A percentile compares a stretch with the other conserved stretches of the same genome.
phyloP scores from a whole-genome alignment of 2,888 invertebrate species.

The Homarus gammarus region DNA sequence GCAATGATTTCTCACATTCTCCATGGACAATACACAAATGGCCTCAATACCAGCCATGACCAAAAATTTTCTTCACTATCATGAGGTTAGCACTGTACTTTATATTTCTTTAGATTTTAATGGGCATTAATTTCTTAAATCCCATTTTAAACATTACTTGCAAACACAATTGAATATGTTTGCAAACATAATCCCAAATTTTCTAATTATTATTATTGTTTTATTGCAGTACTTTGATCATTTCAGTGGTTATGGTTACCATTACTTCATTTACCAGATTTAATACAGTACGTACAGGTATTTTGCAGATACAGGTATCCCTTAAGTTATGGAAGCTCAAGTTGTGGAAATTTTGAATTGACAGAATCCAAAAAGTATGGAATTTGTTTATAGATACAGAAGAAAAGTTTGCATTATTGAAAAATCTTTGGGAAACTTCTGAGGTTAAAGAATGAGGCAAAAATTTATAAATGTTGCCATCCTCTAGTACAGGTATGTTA shows the following conservation, averaged over 20 bases:
- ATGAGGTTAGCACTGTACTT: background rate
- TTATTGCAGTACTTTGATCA: background rate
- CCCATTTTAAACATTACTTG: background rate
- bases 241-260: background rate
- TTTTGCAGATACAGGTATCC: background rate
- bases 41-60: background rate
- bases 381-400: too few species aligned
- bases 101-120: background rate
- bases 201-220: too few species aligned
- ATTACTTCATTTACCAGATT: background rate
- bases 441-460: too few species aligned
- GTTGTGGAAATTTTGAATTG: too few species aligned
- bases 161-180: background rate
- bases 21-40: background rate
- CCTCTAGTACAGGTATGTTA: too few species aligned
- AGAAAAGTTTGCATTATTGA: too few species aligned
- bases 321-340: too few species aligned
- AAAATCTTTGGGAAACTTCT: too few species aligned
- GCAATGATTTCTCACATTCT: background rate
- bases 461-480: too few species aligned
- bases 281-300: background rate
- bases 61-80: background rate
- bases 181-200: too few species aligned
- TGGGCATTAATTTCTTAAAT: background rate
- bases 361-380: too few species aligned